phyloP scores from a whole-genome alignment of 2,113 vertebrate genomes.

The Rhinogobius similis region DNA sequence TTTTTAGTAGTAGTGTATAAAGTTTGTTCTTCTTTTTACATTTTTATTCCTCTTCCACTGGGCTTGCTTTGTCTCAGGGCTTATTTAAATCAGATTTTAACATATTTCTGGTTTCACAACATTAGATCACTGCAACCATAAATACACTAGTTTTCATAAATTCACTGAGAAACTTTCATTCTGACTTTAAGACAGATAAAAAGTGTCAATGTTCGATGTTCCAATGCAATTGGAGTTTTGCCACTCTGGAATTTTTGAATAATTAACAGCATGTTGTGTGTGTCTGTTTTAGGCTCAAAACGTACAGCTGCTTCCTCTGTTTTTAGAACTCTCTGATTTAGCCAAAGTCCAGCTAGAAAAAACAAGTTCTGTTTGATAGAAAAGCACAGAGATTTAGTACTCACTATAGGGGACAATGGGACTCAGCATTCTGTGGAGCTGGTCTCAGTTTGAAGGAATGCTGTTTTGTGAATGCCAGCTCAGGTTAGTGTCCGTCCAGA shows the following conservation, averaged over 20 bases:
- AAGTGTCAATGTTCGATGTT: background rate
- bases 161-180: background rate
- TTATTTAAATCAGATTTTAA: background rate
- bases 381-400: conserved; percentile 54
- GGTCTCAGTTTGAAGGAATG: conserved; percentile 76
- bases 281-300: background rate
- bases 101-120: background rate
- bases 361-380: conserved; percentile 25
- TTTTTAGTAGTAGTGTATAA: no score
- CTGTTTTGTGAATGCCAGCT: conserved; percentile 72
- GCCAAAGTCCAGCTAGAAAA: conserved; percentile 62
- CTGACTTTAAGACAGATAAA: background rate
- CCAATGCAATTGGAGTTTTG: background rate
- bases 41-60: background rate
- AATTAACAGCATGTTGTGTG: background rate
- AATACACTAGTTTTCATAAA: background rate
- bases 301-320: conserved; percentile 7
- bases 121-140: background rate
- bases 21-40: background rate
- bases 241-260: background rate
- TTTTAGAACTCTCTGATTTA: conserved; percentile 58
- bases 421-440: conserved; percentile 85
- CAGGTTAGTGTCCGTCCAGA: conserved; percentile 71
- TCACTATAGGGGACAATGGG: conserved; percentile 83
- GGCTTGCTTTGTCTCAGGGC: no score